Evolutionary conservation across 2,113 vertebrate species (phyloP).

Genomic region (Quiscalus mexicanus): DNA sequence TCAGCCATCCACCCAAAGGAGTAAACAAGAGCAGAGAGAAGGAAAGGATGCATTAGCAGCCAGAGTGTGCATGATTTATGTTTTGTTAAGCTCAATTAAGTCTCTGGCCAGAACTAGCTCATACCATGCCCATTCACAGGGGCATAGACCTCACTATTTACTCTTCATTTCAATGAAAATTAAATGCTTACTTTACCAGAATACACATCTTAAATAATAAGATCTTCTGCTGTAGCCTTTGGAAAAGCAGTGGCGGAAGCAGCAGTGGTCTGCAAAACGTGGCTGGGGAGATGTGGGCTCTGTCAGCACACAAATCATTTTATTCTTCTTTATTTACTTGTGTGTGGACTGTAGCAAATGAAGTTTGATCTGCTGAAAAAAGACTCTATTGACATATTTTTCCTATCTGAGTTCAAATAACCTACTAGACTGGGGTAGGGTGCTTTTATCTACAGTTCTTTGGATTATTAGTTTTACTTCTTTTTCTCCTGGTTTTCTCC

Average conservation of each 20-base stretch:
- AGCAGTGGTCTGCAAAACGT: neutral
- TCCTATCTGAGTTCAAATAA: neutral
- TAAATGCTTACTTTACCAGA: neutral
- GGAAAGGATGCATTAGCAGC: neutral
- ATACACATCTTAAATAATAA: conserved; percentile 10
- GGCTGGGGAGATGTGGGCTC: neutral
- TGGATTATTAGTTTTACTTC: neutral
- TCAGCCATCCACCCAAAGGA: neutral
- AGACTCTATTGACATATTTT: neutral
- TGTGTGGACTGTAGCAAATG: neutral
- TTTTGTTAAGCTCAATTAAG: conserved; percentile 33
- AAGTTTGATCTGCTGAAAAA: neutral
- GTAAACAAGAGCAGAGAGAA: neutral
- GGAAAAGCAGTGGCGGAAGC: neutral
- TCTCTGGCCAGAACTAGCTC: neutral
- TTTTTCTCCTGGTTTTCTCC: neutral
- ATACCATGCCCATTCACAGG: neutral
- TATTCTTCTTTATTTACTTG: neutral
- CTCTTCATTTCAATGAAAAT: conserved; percentile 12
- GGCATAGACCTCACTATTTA: neutral
- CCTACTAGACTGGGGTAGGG: neutral
- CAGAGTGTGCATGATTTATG: neutral
- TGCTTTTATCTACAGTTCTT: neutral
- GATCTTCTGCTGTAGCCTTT: neutral
- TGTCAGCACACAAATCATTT: neutral